Conservation (phyloP, 2,888 invertebrate genomes). For the Bombylius discolor region DNA sequence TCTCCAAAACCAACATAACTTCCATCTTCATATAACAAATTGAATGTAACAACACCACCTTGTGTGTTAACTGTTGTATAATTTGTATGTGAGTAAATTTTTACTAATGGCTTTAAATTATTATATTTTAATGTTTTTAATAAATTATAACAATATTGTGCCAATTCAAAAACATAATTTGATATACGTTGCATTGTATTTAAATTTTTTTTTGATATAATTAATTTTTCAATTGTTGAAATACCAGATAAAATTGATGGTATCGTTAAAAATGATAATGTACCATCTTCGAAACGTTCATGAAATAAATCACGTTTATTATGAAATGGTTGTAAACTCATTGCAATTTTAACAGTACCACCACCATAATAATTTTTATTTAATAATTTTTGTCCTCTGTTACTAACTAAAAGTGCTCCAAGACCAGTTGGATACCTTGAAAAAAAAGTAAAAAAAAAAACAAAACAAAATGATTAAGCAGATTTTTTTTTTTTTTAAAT, state of each 20-base stretch:
- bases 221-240: slow-evolving; percentile 51
- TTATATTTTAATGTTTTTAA: slow-evolving; percentile 51
- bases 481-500: too few relatives aligned
- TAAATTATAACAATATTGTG: slow-evolving; percentile 54
- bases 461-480: neutral
- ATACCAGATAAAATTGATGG: slow-evolving; percentile 72
- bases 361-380: slow-evolving; percentile 76
- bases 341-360: slow-evolving; percentile 78
- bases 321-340: slow-evolving; percentile 58
- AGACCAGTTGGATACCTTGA: slow-evolving; percentile 75
- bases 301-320: slow-evolving; percentile 51
- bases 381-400: slow-evolving; percentile 32
- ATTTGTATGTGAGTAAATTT: slow-evolving; percentile 60
- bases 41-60: slow-evolving; percentile 83
- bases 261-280: slow-evolving; percentile 75
- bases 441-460: neutral
- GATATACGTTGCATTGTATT: slow-evolving; percentile 51
- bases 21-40: slow-evolving; percentile 63
- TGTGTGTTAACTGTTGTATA: slow-evolving; percentile 51
- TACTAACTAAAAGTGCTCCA: slow-evolving; percentile 69
- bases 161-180: slow-evolving; percentile 60
- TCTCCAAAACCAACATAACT: slow-evolving; percentile 78
- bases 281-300: slow-evolving; percentile 92
- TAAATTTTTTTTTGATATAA: slow-evolving; percentile 35
- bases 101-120: slow-evolving; percentile 55